Conservation (phyloP, 2,797 vertebrate species). For the Gobio occitaniae region DNA sequence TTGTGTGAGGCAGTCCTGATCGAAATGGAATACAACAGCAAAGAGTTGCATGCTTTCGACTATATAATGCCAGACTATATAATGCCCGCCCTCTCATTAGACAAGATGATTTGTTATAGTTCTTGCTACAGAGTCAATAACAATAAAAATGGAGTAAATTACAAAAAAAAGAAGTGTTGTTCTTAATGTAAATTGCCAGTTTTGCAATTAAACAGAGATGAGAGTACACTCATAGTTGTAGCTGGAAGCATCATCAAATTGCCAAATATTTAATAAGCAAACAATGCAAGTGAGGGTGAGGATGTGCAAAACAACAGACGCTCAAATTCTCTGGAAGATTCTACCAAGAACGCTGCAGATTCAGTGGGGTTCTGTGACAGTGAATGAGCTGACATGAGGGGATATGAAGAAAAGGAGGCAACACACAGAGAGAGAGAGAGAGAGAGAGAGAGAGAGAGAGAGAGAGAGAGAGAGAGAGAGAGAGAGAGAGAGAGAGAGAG, state of each 20-base stretch:
- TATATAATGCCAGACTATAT: not conserved
- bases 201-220: not conserved
- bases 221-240: not conserved
- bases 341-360: not conserved
- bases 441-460: not conserved
- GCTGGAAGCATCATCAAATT: not conserved
- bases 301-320: not conserved
- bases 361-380: not conserved
- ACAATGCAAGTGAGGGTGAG: not conserved
- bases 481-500: not conserved
- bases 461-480: not conserved
- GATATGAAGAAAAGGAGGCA: not conserved
- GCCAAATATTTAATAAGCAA: constrained; percentile 3
- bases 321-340: not conserved
- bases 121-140: not conserved
- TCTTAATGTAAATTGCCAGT: not conserved
- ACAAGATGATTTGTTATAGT: not conserved
- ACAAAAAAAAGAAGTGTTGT: not conserved
- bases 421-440: not conserved
- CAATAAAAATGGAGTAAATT: not conserved
- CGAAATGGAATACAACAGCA: no score
- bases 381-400: not conserved
- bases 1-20: no score
- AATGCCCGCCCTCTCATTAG: not conserved
- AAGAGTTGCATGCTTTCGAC: not conserved